Evolutionary conservation across 2,113 vertebrate genomes (phyloP).

Genomic region (Lepus americanus): DNA sequence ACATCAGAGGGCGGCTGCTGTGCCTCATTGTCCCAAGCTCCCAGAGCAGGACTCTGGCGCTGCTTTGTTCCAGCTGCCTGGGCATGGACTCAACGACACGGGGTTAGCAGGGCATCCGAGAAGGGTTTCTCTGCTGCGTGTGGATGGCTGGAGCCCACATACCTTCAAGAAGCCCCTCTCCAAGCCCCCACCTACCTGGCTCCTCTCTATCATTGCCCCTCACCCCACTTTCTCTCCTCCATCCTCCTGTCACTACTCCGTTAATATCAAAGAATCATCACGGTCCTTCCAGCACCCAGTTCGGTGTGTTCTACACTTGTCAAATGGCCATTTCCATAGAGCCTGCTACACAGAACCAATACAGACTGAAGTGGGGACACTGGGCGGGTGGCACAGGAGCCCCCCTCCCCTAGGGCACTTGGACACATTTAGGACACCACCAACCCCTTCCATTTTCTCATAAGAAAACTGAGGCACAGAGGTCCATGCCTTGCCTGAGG

Average conservation of each 20-base stretch:
- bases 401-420: fast-evolving
- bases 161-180: not conserved
- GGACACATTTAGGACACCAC: not conserved
- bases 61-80: not conserved
- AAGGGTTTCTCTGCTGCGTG: not conserved
- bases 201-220: not conserved
- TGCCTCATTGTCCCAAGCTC: too few species aligned
- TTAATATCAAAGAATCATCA: not conserved
- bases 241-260: too few species aligned
- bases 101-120: not conserved
- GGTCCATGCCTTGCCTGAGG: not conserved
- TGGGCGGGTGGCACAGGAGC: not conserved
- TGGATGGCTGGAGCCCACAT: fast-evolving
- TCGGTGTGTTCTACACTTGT: not conserved
- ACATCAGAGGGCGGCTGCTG: not conserved
- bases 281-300: not conserved
- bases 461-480: not conserved
- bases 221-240: not conserved
- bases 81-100: not conserved
- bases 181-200: too few species aligned
- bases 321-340: not conserved
- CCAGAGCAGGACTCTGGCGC: not conserved
- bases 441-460: not conserved
- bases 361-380: not conserved
- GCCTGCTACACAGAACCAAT: not conserved